Evolutionary conservation across 2,888 invertebrate genomes (phyloP).

Genomic region (Eudemis profundana): DNA sequence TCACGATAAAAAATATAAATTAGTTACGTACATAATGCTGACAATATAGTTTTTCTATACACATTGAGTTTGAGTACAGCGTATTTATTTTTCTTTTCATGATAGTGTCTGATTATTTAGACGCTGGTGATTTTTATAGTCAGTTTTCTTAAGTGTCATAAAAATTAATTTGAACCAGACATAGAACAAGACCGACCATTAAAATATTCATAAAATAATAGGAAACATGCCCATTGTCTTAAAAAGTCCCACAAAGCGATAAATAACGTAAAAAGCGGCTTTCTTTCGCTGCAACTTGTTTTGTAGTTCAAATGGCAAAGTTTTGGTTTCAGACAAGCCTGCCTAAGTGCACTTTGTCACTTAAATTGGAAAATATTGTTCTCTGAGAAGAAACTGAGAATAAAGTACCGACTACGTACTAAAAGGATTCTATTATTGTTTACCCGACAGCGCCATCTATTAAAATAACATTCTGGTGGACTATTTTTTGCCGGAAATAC

Average conservation of each 20-base stretch:
- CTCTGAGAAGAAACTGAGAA: conserved; percentile 66
- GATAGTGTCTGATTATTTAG: too few species aligned
- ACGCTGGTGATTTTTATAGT: too few species aligned
- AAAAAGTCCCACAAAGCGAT: conserved; percentile 38
- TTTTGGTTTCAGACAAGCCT: conserved; percentile 81
- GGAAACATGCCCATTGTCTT: too few species aligned
- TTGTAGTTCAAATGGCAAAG: conserved; percentile 81
- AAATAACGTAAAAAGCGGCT: conserved; percentile 60
- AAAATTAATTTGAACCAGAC: too few species aligned
- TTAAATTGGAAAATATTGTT: conserved; percentile 84
- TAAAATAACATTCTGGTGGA: conserved; percentile 38
- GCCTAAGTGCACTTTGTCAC: conserved; percentile 84
- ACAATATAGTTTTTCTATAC: too few species aligned
- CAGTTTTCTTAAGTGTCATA: too few species aligned
- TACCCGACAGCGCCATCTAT: conserved; percentile 33
- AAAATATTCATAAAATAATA: too few species aligned
- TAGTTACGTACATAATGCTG: too few species aligned
- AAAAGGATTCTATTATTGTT: conserved; percentile 49
- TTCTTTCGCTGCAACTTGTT: conserved; percentile 66
- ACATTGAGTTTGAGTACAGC: too few species aligned
- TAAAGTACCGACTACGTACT: conserved; percentile 63
- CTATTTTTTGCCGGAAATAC: conserved; percentile 18
- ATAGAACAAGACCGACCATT: too few species aligned
- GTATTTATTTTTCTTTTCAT: too few species aligned
- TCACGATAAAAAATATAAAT: too few species aligned